Base-by-base conservation (phyloP, 2,113 vertebrate species). In the Pterocles burchelli region DNA sequence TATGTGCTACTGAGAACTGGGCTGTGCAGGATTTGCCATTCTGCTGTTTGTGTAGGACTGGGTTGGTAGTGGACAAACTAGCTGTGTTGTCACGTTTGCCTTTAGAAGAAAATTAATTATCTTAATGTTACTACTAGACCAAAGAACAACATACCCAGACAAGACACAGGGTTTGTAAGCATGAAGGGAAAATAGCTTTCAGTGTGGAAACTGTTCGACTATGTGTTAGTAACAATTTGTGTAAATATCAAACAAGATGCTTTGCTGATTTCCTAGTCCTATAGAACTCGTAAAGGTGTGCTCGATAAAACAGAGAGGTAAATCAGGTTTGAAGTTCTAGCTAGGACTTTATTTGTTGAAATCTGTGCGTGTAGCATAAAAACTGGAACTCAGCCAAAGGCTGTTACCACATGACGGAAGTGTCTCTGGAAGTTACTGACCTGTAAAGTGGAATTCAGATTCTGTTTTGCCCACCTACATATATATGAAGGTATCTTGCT, bases 401-500 rank as follows among this genome's bases (percentile, higher is more conserved):
- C 45, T 71, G 51, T 51, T 46, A 3, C 11, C 34, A 21, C 3
- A 1, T 10, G 67, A 36, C 58, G 43, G 2, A 57, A 58, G 57
- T 1, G 6, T 61, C 57, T 72, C 34, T 49, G 49, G 59, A 72
- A 76, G 59, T 31, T 38, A 58, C 45, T 14, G 28, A 26, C 41
- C 29, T 34, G 34, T 36, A 29, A 54, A 74, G 68, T 1, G 1
- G 41, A 52, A 46, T 65, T 49, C 21, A 13, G 41, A 19, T 43
- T 28, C 43, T 57, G 4, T 45, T 79, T 71, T 75, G 25, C 36
- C 72, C 43, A 6, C 38, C 57, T 57, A 1, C 33, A 1, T 33
- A 2, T 10, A 1, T 3, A 4, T 6, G 26, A 33, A 62, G 36
- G 59, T 34, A 28, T 67, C n/a, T 66, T 1, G 0, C 52, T 28